These are phyloP conservation scores for Orius insidiosus DNA, from an alignment of 1,140 invertebrate genomes.

Conservation along the genomic window DNA sequence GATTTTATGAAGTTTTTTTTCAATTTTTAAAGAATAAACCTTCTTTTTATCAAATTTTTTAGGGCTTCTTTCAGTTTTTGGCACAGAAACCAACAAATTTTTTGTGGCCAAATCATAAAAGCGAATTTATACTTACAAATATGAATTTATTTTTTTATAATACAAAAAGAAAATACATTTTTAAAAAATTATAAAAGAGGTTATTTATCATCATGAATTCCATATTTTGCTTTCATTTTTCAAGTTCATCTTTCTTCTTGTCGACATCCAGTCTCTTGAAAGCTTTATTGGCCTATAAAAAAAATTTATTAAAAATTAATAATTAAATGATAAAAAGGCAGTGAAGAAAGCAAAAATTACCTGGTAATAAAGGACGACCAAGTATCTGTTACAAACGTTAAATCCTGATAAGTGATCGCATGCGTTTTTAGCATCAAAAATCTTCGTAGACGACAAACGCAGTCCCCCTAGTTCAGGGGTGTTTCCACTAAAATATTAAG, in stretches of 20 bases:
- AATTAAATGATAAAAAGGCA: neutral
- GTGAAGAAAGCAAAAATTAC: conserved; percentile 24
- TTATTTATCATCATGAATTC: conserved; percentile 36
- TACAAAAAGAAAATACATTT: too few relatives aligned
- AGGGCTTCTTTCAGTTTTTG: too few relatives aligned
- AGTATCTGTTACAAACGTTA: conserved; percentile 96
- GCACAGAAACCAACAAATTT: too few relatives aligned
- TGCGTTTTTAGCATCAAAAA: conserved; percentile 99
- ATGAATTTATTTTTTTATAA: too few relatives aligned
- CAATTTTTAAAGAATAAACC: too few relatives aligned
- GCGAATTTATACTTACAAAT: too few relatives aligned
- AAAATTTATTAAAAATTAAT: neutral
- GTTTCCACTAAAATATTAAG: conserved; percentile 59
- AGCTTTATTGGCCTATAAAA: conserved; percentile 80
- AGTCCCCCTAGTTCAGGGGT: conserved; percentile 94
- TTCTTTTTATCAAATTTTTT: too few relatives aligned
- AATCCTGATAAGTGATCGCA: conserved; percentile 98
- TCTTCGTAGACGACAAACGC: conserved; percentile 99
- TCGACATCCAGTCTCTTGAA: conserved; percentile 94
- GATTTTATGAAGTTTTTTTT: too few relatives aligned
- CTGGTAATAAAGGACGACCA: conserved; percentile 94
- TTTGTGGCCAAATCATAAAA: too few relatives aligned
- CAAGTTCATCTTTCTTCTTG: conserved; percentile 92
- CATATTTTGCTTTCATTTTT: conserved; percentile 92
- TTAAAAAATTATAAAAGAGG: conserved; percentile 1